Evolutionary conservation across 2,888 invertebrate species (phyloP), one percentile per base, ranked within the genome.

Genomic region (Hyposoter dolosus): DNA sequence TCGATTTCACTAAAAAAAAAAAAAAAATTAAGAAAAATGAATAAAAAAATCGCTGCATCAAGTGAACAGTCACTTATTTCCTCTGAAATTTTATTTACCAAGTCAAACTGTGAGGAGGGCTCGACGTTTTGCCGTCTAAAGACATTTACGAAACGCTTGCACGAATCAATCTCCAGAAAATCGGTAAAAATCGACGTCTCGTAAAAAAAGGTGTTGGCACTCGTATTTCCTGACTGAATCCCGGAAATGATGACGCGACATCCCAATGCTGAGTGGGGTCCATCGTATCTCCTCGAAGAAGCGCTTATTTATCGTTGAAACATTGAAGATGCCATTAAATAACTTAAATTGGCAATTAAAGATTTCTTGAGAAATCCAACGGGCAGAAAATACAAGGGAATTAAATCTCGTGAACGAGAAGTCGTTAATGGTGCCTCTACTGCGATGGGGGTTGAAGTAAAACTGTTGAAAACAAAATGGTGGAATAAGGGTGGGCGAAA

Each of bases 401-500:
- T 77, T 47, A 65, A 65, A 77, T 77, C 66, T 53, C 43, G 77
- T 0, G 40, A 66, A 76, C n/a, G 65, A 53, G 66, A 28, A 15
- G 50, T 68, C 50, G 77, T 77, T 68, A 53, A 77, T 68, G 19
- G 19, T 17, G 50, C 3, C 7, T 3, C 32, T 9, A 0, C 28
- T 7, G 47, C 23, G 43, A 74, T 45, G 43, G 4, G 56, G 12
- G 23, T 19, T 15, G 7, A 43, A 15, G n/a, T 45, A 12, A 12
- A 28, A 28, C 17, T 23, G 23, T 32, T 60, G 75, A 45, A n/a
- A 40, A 56, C 7, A n/a, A 74, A 74, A 28, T 45, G 60, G 75
- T n/a, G 45, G 60, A 28, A 15, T 63, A 28, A 23, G 45, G 40
- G 43, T 28, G 50, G 60, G 43, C 43, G 60, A 35, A 43, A 45